These are phyloP conservation scores for Parasteatoda tepidariorum DNA, from an alignment of 1,140 invertebrate genomes.

Conservation along the genomic window DNA sequence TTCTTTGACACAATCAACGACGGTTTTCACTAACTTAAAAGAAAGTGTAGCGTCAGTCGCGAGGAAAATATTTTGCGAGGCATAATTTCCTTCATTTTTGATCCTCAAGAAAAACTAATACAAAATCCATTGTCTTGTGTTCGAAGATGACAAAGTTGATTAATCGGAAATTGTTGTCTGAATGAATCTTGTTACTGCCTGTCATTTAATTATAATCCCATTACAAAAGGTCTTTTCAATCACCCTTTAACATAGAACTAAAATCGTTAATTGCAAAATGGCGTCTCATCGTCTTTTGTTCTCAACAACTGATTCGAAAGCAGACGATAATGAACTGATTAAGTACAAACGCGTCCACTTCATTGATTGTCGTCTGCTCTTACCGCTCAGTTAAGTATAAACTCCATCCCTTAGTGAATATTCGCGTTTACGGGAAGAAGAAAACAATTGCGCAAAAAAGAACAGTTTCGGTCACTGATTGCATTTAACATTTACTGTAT, in stretches of 20 bases:
- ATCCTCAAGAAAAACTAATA: no score
- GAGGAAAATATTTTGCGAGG: neutral
- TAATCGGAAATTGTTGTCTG: slow-evolving; percentile 2
- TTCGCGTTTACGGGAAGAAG: no score
- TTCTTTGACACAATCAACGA: no score
- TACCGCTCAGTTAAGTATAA: no score
- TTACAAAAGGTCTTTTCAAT: slow-evolving; percentile 29
- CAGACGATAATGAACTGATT: slow-evolving; percentile 20
- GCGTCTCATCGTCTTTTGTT: neutral
- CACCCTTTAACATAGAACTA: slow-evolving; percentile 10
- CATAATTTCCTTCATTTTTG: no score
- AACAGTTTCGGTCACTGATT: no score
- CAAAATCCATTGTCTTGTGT: no score
- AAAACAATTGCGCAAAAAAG: no score
- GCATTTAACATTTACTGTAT: no score
- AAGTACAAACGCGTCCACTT: slow-evolving; percentile 19
- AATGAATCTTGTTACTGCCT: slow-evolving; percentile 16
- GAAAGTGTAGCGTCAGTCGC: neutral
- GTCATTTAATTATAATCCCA: slow-evolving; percentile 36
- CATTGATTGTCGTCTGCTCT: slow-evolving; percentile 8
- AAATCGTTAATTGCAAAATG: slow-evolving; percentile 39
- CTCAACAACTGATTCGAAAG: slow-evolving; percentile 13
- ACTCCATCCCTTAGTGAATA: no score
- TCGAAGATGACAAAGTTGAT: neutral
- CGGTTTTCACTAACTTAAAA: neutral